phyloP scores from a whole-genome alignment of 1,140 invertebrate genomes.

The Drosophila ananassae region DNA sequence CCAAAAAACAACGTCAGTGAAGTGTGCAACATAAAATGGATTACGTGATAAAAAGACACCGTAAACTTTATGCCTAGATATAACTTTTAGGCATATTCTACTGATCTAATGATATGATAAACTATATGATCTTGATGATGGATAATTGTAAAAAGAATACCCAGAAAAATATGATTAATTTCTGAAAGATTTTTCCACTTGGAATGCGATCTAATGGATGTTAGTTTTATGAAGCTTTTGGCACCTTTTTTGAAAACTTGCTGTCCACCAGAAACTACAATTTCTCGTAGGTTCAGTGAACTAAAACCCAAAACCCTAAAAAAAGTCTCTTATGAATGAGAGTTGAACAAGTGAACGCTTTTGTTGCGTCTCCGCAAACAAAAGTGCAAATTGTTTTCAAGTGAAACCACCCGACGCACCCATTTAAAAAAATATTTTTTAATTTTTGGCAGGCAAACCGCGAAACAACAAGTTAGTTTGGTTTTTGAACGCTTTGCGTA shows the following conservation, averaged over 20 bases:
- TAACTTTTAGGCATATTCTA: neutral
- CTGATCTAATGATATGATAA: conserved; percentile 30
- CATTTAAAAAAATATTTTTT: conserved; percentile 20
- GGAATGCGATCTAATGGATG: conserved; percentile 32
- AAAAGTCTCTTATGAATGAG: conserved; percentile 39
- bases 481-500: conserved; percentile 42
- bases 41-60: neutral
- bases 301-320: conserved; percentile 7
- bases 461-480: conserved; percentile 55
- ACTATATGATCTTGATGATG: conserved; percentile 13
- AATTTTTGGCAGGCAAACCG: conserved; percentile 35
- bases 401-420: conserved; percentile 55
- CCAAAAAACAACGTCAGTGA: neutral
- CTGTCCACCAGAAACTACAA: conserved; percentile 7
- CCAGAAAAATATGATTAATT: conserved; percentile 4
- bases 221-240: conserved; percentile 47
- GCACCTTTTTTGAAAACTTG: conserved; percentile 35
- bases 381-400: conserved; percentile 75
- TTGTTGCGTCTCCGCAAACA: conserved; percentile 67
- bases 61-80: neutral
- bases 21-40: no score
- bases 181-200: neutral
- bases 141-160: conserved; percentile 16
- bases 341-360: conserved; percentile 56
- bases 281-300: conserved; percentile 35